phyloP scores from a whole-genome alignment of 2,113 vertebrate species.

The Clarias gariepinus region DNA sequence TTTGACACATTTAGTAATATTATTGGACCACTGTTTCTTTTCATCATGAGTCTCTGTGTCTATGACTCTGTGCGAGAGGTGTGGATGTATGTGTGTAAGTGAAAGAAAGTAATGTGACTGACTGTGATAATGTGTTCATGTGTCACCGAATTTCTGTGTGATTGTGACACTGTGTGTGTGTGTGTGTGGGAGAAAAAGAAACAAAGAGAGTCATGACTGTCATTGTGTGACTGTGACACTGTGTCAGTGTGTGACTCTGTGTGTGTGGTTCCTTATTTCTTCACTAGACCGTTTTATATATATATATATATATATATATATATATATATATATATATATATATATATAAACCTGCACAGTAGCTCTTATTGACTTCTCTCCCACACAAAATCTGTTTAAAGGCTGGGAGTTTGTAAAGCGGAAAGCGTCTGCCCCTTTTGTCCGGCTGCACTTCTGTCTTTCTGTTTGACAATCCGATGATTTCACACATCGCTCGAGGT shows the following conservation, averaged over 20 bases:
- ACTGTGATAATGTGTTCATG: no score
- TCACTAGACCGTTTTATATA: not conserved
- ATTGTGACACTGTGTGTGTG: not conserved
- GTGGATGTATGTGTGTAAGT: not conserved
- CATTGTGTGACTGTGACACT: no score
- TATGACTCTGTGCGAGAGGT: not conserved
- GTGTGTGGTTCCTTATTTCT: not conserved
- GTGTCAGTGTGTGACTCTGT: no score
- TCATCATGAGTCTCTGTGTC: not conserved
- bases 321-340: no score
- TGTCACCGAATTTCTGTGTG: no score
- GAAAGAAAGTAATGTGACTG: no score
- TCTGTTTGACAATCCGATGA: not conserved
- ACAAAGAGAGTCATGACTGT: no score
- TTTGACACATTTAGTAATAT: not conserved
- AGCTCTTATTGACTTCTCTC: constrained; percentile 7
- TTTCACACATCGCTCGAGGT: not conserved
- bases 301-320: no score
- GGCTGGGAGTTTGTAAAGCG: not conserved
- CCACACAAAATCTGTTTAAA: constrained; percentile 14
- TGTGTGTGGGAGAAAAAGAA: not conserved
- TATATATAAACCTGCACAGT: not conserved
- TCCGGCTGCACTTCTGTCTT: not conserved
- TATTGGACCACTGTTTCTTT: not conserved
- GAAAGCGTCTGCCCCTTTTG: not conserved